A percentile compares a stretch with the other conserved stretches of the same genome.
Evolutionary conservation across 2,113 vertebrate species (phyloP).

Genomic region (Aramus guarauna): DNA sequence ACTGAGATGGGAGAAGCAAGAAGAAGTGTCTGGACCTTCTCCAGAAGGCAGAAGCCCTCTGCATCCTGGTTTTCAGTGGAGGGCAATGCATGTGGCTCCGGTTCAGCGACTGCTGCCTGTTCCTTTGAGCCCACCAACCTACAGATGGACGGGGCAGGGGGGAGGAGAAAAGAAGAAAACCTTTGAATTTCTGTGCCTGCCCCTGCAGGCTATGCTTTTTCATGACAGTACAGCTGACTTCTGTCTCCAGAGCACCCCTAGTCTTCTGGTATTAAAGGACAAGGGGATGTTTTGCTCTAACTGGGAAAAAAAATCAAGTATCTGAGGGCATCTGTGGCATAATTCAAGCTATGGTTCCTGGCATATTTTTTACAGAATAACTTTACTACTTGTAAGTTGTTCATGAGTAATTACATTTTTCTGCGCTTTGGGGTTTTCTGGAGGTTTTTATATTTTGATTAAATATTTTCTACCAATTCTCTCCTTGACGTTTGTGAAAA

Average conservation of each 20-base stretch:
- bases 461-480: not conserved
- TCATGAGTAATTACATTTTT: not conserved
- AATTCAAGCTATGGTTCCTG: not conserved
- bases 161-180: not conserved
- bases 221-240: not conserved
- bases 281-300: not conserved
- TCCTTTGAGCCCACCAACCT: not conserved
- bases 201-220: not conserved
- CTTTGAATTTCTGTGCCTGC: not conserved
- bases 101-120: not conserved
- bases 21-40: not conserved
- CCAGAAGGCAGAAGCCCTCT: not conserved
- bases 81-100: accelerated
- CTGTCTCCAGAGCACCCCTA: not conserved
- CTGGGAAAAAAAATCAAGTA: not conserved
- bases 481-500: not conserved
- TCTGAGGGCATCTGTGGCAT: not conserved
- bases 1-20: not conserved
- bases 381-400: not conserved
- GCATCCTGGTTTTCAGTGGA: not conserved
- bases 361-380: not conserved
- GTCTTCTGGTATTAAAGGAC: not conserved
- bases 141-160: not conserved
- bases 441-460: not conserved
- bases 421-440: not conserved